phyloP scores from a whole-genome alignment of 1,140 invertebrate species.

The Trachelipus rathkii region DNA sequence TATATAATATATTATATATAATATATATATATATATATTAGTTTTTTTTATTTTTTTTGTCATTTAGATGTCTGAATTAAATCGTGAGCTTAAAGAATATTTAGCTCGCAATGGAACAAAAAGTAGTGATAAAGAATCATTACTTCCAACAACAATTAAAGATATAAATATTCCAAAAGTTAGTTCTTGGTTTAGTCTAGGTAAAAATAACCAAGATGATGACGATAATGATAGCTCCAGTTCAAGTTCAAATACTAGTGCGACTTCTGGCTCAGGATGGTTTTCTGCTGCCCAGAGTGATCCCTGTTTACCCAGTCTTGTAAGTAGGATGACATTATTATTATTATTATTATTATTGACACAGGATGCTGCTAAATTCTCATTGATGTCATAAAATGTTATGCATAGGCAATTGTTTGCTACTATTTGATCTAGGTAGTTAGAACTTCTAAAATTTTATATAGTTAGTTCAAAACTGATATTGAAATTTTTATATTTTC shows the following conservation, averaged over 20 bases:
- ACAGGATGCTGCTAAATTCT: no score
- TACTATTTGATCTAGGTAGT: no score
- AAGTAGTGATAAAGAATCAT: constrained; percentile 30
- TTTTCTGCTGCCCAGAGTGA: constrained; percentile 38
- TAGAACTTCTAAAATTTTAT: no score
- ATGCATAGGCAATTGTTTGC: no score
- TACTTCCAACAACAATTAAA: constrained; percentile 36
- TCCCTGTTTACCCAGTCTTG: constrained; percentile 35
- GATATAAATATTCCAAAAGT: constrained; percentile 40
- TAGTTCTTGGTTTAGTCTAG: constrained; percentile 35
- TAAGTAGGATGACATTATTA: not conserved
- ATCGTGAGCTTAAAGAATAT: constrained; percentile 43
- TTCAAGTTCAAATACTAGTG: constrained; percentile 14
- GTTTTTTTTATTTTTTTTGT: no score
- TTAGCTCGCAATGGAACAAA: constrained; percentile 35
- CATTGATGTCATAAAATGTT: no score
- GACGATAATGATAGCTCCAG: constrained; percentile 23
- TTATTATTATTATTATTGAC: no score
- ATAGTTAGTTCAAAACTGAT: no score
- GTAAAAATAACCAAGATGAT: constrained; percentile 17
- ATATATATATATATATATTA: no score
- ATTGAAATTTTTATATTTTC: no score
- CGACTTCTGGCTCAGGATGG: constrained; percentile 27
- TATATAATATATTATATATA: no score
- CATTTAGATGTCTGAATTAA: constrained; percentile 45